A percentile compares a stretch with the other conserved stretches of the same genome.
Conservation (phyloP, 2,888 invertebrate genomes). For the Tenthredo livida region DNA sequence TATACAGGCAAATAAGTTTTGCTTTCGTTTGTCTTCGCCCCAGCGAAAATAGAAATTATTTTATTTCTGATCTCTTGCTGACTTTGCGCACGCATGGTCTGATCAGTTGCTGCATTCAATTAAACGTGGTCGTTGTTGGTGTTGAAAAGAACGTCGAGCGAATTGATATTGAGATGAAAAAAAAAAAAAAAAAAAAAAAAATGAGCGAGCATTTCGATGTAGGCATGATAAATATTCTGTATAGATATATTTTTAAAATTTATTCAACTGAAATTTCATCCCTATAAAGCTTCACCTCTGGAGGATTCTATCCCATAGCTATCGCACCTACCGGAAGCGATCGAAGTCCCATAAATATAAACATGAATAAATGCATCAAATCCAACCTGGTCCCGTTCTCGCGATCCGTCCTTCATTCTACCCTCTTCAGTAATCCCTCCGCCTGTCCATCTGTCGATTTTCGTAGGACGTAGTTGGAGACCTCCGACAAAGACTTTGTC, state of each 20-base stretch:
- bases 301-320: conserved; percentile 21
- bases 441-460: conserved; percentile 23
- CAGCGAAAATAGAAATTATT: not conserved
- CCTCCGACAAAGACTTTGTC: conserved; percentile 1
- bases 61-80: not conserved
- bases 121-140: not conserved
- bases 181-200: not conserved
- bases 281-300: not conserved
- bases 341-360: conserved; percentile 55
- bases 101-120: not conserved
- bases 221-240: not conserved
- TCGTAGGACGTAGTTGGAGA: not conserved
- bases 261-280: conserved; percentile 39
- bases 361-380: conserved; percentile 59
- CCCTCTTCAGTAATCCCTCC: conserved; percentile 38
- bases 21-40: not conserved
- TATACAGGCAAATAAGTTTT: not conserved
- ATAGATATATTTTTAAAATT: conserved; percentile 5
- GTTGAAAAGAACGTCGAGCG: not conserved
- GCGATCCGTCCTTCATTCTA: conserved; percentile 21
- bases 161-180: not conserved
- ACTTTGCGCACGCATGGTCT: not conserved
- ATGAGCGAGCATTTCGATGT: not conserved
- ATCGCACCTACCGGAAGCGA: conserved; percentile 39
- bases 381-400: conserved; percentile 39